phyloP scores from a whole-genome alignment of 2,888 invertebrate species.

The Antheraea assamensis region DNA sequence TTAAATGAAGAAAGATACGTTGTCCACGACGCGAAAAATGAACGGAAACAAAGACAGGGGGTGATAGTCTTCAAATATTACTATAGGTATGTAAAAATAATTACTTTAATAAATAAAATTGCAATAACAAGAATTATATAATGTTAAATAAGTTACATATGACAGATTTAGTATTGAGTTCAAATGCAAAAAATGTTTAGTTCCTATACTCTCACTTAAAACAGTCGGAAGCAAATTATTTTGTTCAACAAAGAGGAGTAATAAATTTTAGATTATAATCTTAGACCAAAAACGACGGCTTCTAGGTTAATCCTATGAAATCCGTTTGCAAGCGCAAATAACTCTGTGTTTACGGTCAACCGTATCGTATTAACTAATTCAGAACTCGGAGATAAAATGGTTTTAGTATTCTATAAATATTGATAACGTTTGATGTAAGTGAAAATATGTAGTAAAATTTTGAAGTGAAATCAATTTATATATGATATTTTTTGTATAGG shows the following conservation, averaged over 20 bases:
- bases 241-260: neutral
- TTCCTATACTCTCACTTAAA: neutral
- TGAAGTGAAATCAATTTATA: neutral
- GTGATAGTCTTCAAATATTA: too few relatives aligned
- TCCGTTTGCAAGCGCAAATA: conserved; percentile 23
- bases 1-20: too few relatives aligned
- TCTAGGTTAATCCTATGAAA: conserved; percentile 2
- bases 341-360: conserved; percentile 29
- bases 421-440: neutral
- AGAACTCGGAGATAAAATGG: neutral
- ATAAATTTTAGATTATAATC: neutral
- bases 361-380: conserved; percentile 20
- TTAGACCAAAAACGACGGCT: conserved; percentile 1
- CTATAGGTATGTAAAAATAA: too few relatives aligned
- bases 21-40: too few relatives aligned
- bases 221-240: neutral
- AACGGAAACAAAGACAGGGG: too few relatives aligned
- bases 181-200: neutral
- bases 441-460: neutral
- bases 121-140: neutral
- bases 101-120: neutral
- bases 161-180: neutral
- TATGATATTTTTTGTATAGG: too few relatives aligned
- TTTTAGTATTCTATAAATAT: conserved; percentile 1
- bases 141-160: neutral